Evolutionary conservation across 2,888 invertebrate genomes (phyloP).

Genomic region (Chrysolina oricalcia): DNA sequence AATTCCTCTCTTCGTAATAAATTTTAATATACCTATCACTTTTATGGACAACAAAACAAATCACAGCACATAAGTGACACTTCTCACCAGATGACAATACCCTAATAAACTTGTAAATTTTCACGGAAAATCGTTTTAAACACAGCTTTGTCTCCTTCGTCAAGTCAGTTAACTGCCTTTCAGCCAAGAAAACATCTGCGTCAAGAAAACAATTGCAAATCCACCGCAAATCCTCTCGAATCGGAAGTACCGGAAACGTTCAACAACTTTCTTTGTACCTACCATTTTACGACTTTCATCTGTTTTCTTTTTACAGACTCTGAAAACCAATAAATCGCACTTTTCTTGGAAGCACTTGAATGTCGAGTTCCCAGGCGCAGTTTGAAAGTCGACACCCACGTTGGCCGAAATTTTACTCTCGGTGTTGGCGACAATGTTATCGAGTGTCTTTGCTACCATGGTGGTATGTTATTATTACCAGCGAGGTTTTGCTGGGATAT

Average conservation of each 20-base stretch:
- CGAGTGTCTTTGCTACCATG: constrained; percentile 51
- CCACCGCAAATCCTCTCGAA: constrained; percentile 34
- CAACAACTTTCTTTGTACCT: constrained; percentile 48
- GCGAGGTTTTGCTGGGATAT: constrained; percentile 15
- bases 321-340: constrained; percentile 47
- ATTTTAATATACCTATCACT: background rate
- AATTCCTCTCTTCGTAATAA: too few species aligned
- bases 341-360: constrained; percentile 47
- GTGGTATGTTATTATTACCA: constrained; percentile 46
- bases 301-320: constrained; percentile 44
- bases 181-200: constrained; percentile 24
- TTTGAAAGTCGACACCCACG: constrained; percentile 43
- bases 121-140: background rate
- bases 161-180: constrained; percentile 10
- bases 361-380: constrained; percentile 38
- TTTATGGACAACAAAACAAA: background rate
- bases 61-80: background rate
- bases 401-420: constrained; percentile 47
- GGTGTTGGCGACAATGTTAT: constrained; percentile 55
- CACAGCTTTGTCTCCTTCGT: background rate
- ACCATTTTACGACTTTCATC: constrained; percentile 51
- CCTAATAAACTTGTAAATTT: background rate
- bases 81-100: constrained; percentile 3
- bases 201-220: constrained; percentile 37
- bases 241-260: constrained; percentile 51